phyloP scores from a whole-genome alignment of 2,113 vertebrate genomes.

The Oryctolagus cuniculus region mOryCun1.1 NC_091434.1:30208501-30209000 shows the following conservation, averaged over 20 bases:
- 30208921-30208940: conserved; percentile 63
- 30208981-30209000: conserved; percentile 2
- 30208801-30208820: conserved; percentile 7
- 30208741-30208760: conserved; percentile 3
- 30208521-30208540: conserved; percentile 86
- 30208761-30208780: not conserved
- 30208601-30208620: conserved; percentile 81
- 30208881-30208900: not conserved
- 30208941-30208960: conserved; percentile 13
- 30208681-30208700: conserved; percentile 3
- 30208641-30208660: not conserved
- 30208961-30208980: not conserved
- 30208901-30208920: not conserved
- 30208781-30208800: not conserved
- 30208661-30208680: not conserved
- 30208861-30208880: conserved; percentile 36
- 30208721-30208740: not conserved
- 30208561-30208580: conserved; percentile 74
- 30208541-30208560: conserved; percentile 85
- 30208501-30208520: conserved; percentile 89
- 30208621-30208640: conserved; percentile 67
- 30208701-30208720: not conserved
- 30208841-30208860: conserved; percentile 13
- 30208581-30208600: conserved; percentile 87
- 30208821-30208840: conserved; percentile 50